These are phyloP conservation scores for Perccottus glenii DNA, from an alignment of 2,113 vertebrate genomes.

Conservation along the genomic window DNA sequence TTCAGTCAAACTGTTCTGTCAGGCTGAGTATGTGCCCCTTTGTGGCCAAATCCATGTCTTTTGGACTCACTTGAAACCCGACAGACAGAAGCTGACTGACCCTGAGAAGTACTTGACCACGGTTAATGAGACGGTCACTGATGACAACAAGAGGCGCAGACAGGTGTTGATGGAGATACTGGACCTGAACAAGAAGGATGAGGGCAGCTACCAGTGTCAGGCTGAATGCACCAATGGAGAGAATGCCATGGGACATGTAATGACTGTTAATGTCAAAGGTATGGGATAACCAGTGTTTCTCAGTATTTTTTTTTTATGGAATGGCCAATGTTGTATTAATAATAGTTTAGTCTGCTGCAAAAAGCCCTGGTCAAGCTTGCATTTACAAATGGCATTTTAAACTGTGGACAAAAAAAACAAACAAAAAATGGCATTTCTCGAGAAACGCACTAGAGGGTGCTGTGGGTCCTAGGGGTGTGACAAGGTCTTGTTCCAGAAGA, in stretches of 20 bases:
- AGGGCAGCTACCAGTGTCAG: constrained; percentile 10
- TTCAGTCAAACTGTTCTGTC: constrained; percentile 37
- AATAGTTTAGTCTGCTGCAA: too few relatives aligned
- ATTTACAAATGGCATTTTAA: too few relatives aligned
- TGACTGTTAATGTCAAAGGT: constrained; percentile 8
- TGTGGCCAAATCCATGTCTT: constrained; percentile 1
- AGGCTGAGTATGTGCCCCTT: fast-evolving
- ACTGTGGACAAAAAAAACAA: too few relatives aligned
- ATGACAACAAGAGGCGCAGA: not conserved
- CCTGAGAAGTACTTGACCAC: constrained; percentile 40
- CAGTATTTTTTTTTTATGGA: too few relatives aligned
- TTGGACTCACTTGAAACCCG: fast-evolving
- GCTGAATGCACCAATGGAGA: fast-evolving
- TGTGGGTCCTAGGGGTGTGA: too few relatives aligned
- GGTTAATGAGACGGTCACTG: constrained; percentile 31
- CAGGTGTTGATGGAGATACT: constrained; percentile 50
- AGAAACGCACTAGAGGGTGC: too few relatives aligned
- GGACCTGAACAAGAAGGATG: not conserved
- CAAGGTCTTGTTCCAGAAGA: too few relatives aligned
- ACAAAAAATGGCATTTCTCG: too few relatives aligned
- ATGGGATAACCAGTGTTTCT: not conserved
- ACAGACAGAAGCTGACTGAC: not conserved
- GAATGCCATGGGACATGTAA: constrained; percentile 29
- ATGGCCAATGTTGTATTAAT: too few relatives aligned
- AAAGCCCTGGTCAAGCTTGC: too few relatives aligned